Evolutionary conservation across 2,888 invertebrate genomes (phyloP).

Genomic region (Icerya purchasi): DNA sequence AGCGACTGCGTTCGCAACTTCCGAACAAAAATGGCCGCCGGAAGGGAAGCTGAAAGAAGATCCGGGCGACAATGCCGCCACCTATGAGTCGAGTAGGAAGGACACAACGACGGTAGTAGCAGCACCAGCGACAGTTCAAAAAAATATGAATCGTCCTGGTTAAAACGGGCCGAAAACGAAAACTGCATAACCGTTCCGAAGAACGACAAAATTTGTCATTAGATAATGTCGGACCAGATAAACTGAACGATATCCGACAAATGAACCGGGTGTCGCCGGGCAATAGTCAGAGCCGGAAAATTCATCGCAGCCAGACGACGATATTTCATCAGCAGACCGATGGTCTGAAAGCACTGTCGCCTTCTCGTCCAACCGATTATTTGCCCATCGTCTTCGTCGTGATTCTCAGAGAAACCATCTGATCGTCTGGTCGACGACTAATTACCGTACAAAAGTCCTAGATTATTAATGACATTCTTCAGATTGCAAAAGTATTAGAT

Average conservation of each 20-base stretch:
- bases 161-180: too few relatives aligned
- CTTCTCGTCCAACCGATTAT: conserved; percentile 39
- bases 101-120: not conserved
- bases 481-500: too few relatives aligned
- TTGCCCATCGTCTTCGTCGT: conserved; percentile 7
- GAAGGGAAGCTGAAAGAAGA: not conserved
- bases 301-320: conserved; percentile 29
- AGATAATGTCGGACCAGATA: not conserved
- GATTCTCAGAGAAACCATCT: not conserved
- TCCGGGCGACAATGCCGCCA: not conserved
- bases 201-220: not conserved
- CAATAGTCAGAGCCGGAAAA: conserved; percentile 38
- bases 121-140: not conserved
- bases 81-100: not conserved
- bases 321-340: conserved; percentile 27
- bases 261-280: conserved; percentile 38
- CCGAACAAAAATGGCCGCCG: not conserved
- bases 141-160: not conserved
- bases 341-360: conserved; percentile 64
- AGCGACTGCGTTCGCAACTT: not conserved
- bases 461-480: not conserved
- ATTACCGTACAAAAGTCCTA: not conserved
- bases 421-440: not conserved
- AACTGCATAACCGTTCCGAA: too few relatives aligned
- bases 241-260: too few relatives aligned